Conservation (phyloP, 2,113 vertebrate species). For the Odontophorus gujanensis region DNA sequence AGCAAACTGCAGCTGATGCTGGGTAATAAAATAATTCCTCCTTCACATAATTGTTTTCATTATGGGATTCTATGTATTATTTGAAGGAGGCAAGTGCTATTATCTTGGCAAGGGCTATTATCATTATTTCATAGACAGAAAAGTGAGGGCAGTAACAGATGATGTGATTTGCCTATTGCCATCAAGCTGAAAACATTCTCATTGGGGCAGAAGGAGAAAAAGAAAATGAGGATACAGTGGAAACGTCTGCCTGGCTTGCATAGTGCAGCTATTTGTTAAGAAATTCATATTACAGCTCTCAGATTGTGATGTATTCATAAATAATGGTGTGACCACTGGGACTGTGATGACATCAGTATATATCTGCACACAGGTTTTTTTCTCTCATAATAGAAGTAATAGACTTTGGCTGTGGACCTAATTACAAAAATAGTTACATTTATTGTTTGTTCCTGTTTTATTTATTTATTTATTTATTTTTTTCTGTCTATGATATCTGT, state of each 20-base stretch:
- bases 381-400: not conserved
- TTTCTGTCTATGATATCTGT: not conserved
- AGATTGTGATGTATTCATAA: not conserved
- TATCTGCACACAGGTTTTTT: not conserved
- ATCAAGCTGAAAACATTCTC: constrained; percentile 10
- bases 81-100: not conserved
- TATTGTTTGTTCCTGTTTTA: not conserved
- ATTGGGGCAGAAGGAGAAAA: not conserved
- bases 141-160: not conserved
- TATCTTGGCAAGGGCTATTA: not conserved
- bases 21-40: not conserved
- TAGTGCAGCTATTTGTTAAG: constrained; percentile 1
- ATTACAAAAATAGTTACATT: not conserved
- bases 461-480: no score
- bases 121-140: not conserved
- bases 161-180: not conserved
- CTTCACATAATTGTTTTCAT: not conserved
- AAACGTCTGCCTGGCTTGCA: constrained; percentile 13
- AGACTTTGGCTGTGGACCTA: not conserved
- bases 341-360: not conserved
- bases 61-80: not conserved
- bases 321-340: not conserved
- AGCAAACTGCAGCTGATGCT: constrained; percentile 16
- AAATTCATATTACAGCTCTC: constrained; percentile 13
- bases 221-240: constrained; percentile 1